These are phyloP conservation scores for Thripadectes ignobilis DNA, from an alignment of 2,797 vertebrate species.

Conservation along the genomic window DNA sequence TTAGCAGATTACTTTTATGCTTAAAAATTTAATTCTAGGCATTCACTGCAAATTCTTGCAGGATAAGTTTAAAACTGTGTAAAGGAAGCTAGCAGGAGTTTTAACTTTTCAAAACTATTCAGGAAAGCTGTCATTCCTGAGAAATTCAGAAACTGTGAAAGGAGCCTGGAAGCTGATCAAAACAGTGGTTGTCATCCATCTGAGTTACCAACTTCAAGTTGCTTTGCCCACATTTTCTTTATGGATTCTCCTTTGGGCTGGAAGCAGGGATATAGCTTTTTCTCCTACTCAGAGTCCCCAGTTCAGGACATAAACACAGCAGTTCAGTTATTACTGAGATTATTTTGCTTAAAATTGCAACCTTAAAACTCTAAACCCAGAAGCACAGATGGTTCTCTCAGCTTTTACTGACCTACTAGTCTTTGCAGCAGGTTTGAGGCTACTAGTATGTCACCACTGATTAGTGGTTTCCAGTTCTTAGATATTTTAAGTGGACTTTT, in stretches of 20 bases:
- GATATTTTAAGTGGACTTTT: neutral
- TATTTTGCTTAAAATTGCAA: neutral
- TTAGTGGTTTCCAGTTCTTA: neutral
- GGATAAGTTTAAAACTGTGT: neutral
- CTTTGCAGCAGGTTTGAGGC: neutral
- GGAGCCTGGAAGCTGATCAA: neutral
- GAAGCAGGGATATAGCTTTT: neutral
- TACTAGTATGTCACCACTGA: neutral
- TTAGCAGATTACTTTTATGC: neutral
- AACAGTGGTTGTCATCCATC: neutral
- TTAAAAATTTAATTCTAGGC: neutral
- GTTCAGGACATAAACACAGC: neutral
- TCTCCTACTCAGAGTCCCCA: neutral
- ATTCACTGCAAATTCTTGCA: neutral
- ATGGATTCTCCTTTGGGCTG: neutral
- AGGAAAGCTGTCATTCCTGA: neutral
- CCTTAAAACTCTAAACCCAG: neutral
- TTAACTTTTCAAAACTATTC: neutral
- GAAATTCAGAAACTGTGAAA: neutral
- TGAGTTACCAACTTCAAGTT: neutral
- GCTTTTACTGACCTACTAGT: neutral
- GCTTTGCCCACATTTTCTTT: neutral
- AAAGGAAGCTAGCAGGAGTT: neutral
- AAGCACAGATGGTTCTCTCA: neutral
- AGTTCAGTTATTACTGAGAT: neutral